Conservation (phyloP, 2,113 vertebrate genomes). For the Hippopotamus amphibius region DNA sequence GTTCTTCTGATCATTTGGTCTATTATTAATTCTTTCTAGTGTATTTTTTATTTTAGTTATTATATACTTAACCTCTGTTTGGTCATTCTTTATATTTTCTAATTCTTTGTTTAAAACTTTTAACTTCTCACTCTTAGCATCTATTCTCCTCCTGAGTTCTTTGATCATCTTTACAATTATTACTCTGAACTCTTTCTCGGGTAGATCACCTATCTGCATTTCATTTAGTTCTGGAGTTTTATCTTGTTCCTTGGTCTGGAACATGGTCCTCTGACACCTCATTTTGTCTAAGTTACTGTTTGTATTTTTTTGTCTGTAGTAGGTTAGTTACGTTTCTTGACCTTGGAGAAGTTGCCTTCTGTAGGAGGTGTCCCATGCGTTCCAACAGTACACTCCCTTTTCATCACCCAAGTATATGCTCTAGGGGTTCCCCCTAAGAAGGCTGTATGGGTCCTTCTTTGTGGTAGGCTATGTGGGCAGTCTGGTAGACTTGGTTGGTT, state of each 20-base stretch:
- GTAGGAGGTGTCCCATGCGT: accelerated
- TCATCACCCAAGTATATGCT: neutral
- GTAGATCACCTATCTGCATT: neutral
- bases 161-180: neutral
- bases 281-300: neutral
- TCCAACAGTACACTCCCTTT: neutral
- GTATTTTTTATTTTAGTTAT: neutral
- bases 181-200: neutral
- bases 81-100: neutral
- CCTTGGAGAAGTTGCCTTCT: neutral
- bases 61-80: neutral
- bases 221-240: neutral
- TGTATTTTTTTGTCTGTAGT: neutral
- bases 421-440: neutral
- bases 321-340: neutral
- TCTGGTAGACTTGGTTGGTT: neutral
- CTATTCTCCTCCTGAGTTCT: neutral
- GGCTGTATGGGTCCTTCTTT: neutral
- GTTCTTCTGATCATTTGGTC: neutral
- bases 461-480: neutral
- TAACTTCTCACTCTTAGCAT: neutral
- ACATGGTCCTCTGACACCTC: neutral
- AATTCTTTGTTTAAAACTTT: neutral
- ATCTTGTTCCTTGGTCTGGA: neutral
- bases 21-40: neutral